phyloP scores from a whole-genome alignment of 2,888 invertebrate genomes.

The Scaptomyza caliginosa region DNA sequence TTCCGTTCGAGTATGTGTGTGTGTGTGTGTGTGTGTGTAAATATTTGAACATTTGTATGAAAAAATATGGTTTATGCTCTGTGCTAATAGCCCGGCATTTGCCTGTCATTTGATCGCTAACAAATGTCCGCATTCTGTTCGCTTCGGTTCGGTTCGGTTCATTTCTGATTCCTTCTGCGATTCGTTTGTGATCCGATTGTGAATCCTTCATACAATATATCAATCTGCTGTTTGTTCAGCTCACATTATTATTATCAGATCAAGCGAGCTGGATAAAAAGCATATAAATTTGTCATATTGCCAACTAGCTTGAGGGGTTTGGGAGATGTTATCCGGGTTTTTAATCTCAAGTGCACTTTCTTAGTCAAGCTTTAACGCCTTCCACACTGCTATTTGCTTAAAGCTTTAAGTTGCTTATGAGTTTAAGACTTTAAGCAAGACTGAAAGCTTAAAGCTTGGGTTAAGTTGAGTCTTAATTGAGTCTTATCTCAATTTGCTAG shows the following conservation, averaged over 20 bases:
- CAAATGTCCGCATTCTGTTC: constrained; percentile 50
- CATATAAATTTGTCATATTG: constrained; percentile 12
- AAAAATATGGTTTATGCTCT: constrained; percentile 82
- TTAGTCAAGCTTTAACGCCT: background rate
- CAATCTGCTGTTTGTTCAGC: constrained; percentile 40
- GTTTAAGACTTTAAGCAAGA: background rate
- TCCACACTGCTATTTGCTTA: background rate
- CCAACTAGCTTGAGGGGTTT: background rate
- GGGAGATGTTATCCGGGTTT: background rate
- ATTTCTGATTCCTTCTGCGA: constrained; percentile 8
- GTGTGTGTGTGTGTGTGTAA: constrained; percentile 40
- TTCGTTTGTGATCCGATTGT: constrained; percentile 16
- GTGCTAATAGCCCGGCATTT: constrained; percentile 68
- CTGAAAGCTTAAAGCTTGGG: background rate
- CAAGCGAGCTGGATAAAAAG: constrained; percentile 2
- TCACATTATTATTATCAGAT: constrained; percentile 30
- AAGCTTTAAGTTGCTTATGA: too few species aligned
- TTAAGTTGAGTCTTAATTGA: too few species aligned
- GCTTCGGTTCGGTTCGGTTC: background rate
- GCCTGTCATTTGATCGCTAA: constrained; percentile 68
- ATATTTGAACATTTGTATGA: constrained; percentile 83
- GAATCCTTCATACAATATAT: constrained; percentile 2
- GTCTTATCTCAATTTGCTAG: background rate
- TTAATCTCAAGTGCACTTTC: background rate
- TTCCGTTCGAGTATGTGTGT: background rate